Evolutionary conservation across 2,113 vertebrate species (phyloP), one percentile per base, ranked within the genome.

Genomic region (Hippocampus zosterae): DNA sequence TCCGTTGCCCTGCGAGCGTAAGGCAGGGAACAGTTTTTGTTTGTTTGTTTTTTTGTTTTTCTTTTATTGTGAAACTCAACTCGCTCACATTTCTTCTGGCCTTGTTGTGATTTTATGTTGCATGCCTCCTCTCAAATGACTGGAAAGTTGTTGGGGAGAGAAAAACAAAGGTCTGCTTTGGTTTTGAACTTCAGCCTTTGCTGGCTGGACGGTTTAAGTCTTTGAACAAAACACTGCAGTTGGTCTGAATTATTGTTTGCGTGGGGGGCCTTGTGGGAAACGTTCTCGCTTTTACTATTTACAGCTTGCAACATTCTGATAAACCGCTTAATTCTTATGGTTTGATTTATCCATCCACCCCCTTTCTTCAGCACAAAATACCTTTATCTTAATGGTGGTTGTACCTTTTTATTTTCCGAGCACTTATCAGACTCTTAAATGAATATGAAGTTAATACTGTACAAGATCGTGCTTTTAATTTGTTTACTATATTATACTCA

Each of bases 241-340:
- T n/a, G 46, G 57, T 64, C 66, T 64, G 59, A 46, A 63, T 69
- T 33, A 53, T 44, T 48, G 64, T 29, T n/a, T 46, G 60, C 29
- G 13, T 16, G 10, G n/a, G 33, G 48, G 55, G 33, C 48, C 59
- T 53, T 44, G 46, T 65, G 59, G 60, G 29, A 68, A 74, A 55
- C 23, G 15, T 29, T 68, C 37, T 46, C 62, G 29, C 40, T 65
- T 29, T 19, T 16, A 59, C 68, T 53, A 69, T 68, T 68, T 74
- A 52, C 53, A 57, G 70, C 23, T 52, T 40, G 10, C 44, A 44
- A 46, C 21, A 25, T 50, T 52, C 25, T 53, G 48, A 29, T 69
- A 25, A 74, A 57, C 67, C 59, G n/a, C 37, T n/a, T 53, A 55
- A 13, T 21, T 53, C 7, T 53, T 61, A 56, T 67, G 44, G 55